A percentile compares a stretch with the other conserved stretches of the same genome.
These are phyloP conservation scores for Phalangium opilio DNA, from an alignment of 2,888 invertebrate genomes.

Conservation along the genomic window DNA sequence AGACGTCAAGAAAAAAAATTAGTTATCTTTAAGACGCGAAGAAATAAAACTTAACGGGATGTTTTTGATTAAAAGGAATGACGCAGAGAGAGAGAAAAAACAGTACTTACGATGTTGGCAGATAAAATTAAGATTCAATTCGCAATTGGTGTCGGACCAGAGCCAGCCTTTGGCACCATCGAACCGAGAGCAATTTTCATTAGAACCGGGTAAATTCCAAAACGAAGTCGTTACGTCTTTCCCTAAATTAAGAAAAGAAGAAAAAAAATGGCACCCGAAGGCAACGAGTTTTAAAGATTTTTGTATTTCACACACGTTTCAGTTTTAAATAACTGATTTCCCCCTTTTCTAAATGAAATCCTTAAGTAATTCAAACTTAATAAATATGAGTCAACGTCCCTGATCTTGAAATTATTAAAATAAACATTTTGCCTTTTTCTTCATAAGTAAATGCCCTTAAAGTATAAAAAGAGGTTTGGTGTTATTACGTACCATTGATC, in stretches of 20 bases:
- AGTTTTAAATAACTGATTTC: neutral
- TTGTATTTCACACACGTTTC: neutral
- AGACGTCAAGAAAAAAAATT: neutral
- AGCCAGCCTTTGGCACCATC: constrained; percentile 88
- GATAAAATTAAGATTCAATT: constrained; percentile 66
- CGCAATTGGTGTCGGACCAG: constrained; percentile 83
- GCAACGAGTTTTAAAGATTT: neutral
- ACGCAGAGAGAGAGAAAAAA: neutral
- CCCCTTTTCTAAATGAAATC: too few species aligned
- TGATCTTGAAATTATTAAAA: too few species aligned
- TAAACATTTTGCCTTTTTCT: too few species aligned
- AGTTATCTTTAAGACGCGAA: neutral
- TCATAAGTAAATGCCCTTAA: too few species aligned
- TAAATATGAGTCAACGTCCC: too few species aligned
- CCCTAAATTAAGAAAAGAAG: constrained; percentile 27
- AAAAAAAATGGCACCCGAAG: neutral
- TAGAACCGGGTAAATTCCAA: constrained; percentile 69
- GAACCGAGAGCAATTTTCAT: constrained; percentile 71
- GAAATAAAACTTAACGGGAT: too few species aligned
- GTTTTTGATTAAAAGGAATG: neutral
- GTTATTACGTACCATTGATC: constrained; percentile 63
- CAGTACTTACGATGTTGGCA: constrained; percentile 77
- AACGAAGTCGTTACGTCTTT: constrained; percentile 77
- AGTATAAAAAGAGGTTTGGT: too few species aligned
- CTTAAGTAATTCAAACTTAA: too few species aligned